Percentiles rank a stretch among this genome's conserved stretches.
Evolutionary conservation across 2,113 vertebrate genomes (phyloP).

Genomic region (Anthoscopus minutus): DNA sequence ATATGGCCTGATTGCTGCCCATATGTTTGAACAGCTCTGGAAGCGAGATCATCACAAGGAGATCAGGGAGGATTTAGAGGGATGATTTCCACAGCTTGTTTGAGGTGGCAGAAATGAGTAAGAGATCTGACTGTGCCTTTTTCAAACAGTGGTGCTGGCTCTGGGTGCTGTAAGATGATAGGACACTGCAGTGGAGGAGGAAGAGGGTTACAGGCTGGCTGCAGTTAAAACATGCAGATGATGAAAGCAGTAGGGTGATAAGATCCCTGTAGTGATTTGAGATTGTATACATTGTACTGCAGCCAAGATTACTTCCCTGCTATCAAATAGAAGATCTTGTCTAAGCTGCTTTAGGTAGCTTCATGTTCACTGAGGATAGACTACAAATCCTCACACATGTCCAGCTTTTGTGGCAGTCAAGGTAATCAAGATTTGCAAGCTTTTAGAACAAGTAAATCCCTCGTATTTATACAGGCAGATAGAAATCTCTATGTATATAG

Average conservation of each 20-base stretch:
- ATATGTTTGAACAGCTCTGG: slow-evolving; percentile 30
- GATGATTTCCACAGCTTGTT: slow-evolving; percentile 25
- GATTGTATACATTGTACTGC: neutral
- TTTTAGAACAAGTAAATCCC: neutral
- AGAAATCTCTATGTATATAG: neutral
- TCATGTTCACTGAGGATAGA: neutral
- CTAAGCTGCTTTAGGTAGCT: slow-evolving; percentile 53
- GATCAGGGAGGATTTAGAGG: slow-evolving; percentile 40
- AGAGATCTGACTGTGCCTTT: neutral
- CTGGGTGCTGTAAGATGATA: neutral
- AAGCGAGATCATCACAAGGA: neutral
- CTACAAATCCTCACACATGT: slow-evolving; percentile 1
- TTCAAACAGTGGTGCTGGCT: neutral
- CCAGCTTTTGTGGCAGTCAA: neutral
- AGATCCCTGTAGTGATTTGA: neutral
- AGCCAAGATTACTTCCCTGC: neutral
- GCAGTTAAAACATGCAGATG: neutral
- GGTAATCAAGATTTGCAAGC: slow-evolving; percentile 35
- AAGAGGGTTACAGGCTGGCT: neutral
- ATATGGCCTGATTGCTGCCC: neutral
- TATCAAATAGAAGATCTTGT: neutral
- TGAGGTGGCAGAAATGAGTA: neutral
- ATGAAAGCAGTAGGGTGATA: neutral
- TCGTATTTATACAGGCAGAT: neutral
- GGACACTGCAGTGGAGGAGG: neutral